Percentiles rank a stretch among this genome's conserved stretches.
Evolutionary conservation across 2,888 invertebrate species (phyloP).

Genomic region (Marronus borbonicus): DNA sequence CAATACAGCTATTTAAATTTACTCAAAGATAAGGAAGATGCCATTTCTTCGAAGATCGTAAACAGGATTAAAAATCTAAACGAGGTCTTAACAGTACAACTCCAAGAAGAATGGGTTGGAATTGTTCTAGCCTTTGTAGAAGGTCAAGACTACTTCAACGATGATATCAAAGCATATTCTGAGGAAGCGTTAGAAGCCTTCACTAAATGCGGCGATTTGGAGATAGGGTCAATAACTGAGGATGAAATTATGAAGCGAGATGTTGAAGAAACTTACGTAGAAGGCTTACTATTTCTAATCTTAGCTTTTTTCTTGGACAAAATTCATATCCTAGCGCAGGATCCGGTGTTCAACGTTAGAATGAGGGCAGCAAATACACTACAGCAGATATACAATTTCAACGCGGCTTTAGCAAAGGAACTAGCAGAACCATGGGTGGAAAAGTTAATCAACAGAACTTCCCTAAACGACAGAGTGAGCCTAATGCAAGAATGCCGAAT

Average conservation of each 20-base stretch:
- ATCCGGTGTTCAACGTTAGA: conserved; percentile 64
- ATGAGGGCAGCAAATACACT: conserved; percentile 61
- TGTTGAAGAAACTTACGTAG: conserved; percentile 60
- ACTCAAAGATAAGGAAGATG: conserved; percentile 46
- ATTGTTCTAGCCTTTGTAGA: conserved; percentile 55
- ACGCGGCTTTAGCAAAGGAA: conserved; percentile 58
- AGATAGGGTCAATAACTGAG: conserved; percentile 48
- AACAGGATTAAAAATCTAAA: conserved; percentile 54
- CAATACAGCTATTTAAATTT: conserved; percentile 3
- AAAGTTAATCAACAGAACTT: conserved; percentile 13
- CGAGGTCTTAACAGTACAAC: conserved; percentile 57
- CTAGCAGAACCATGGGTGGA: conserved; percentile 60
- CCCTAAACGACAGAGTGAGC: conserved; percentile 35
- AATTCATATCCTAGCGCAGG: conserved; percentile 60
- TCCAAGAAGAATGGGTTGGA: conserved; percentile 58
- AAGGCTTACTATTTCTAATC: conserved; percentile 62
- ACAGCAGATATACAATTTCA: conserved; percentile 59
- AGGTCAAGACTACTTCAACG: conserved; percentile 58
- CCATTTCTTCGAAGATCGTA: conserved; percentile 50
- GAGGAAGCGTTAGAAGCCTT: conserved; percentile 64
- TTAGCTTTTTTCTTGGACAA: conserved; percentile 61
- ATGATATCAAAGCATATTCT: conserved; percentile 62
- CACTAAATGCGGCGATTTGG: conserved; percentile 54
- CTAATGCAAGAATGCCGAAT: conserved; percentile 36
- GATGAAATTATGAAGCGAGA: conserved; percentile 53